These are phyloP conservation scores for Gymnocheta viridis DNA, from an alignment of 2,888 invertebrate species.

Conservation along the genomic window DNA sequence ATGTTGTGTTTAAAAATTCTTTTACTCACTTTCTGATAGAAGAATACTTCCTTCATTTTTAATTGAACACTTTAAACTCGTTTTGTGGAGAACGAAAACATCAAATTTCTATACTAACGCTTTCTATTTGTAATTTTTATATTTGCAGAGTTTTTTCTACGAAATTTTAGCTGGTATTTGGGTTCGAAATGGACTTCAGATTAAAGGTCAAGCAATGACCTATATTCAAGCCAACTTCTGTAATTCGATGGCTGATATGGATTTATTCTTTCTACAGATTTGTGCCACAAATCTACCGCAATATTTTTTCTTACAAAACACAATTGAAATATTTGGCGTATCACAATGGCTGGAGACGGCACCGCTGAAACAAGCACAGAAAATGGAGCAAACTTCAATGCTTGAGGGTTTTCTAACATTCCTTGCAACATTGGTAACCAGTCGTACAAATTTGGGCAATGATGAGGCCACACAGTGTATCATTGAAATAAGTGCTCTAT, in stretches of 20 bases:
- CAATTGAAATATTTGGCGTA: slow-evolving; percentile 95
- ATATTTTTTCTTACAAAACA: slow-evolving; percentile 91
- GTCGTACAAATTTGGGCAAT: slow-evolving; percentile 90
- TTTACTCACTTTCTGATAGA: too few species aligned
- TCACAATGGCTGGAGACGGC: slow-evolving; percentile 92
- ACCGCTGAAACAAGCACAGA: slow-evolving; percentile 86
- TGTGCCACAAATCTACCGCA: slow-evolving; percentile 94
- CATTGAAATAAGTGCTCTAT: slow-evolving; percentile 94
- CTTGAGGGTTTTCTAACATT: slow-evolving; percentile 96
- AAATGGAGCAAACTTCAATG: slow-evolving; percentile 95
- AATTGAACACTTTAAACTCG: too few species aligned
- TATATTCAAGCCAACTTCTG: slow-evolving; percentile 99
- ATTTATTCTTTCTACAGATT: slow-evolving; percentile 96
- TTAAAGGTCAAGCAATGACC: slow-evolving; percentile 99
- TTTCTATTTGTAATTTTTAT: background rate
- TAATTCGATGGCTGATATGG: slow-evolving; percentile 99
- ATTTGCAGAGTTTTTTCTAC: slow-evolving; percentile 93
- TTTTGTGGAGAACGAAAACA: too few species aligned
- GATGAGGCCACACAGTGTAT: slow-evolving; percentile 87
- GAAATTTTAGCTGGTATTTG: slow-evolving; percentile 97
- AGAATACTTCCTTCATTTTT: too few species aligned
- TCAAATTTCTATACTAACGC: background rate
- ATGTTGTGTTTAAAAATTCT: too few species aligned
- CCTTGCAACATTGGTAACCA: slow-evolving; percentile 92
- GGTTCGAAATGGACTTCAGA: slow-evolving; percentile 98